Percentiles rank a stretch among this genome's conserved stretches.
Evolutionary conservation across 1,140 invertebrate genomes (phyloP).

Genomic region (Diprion similis): DNA sequence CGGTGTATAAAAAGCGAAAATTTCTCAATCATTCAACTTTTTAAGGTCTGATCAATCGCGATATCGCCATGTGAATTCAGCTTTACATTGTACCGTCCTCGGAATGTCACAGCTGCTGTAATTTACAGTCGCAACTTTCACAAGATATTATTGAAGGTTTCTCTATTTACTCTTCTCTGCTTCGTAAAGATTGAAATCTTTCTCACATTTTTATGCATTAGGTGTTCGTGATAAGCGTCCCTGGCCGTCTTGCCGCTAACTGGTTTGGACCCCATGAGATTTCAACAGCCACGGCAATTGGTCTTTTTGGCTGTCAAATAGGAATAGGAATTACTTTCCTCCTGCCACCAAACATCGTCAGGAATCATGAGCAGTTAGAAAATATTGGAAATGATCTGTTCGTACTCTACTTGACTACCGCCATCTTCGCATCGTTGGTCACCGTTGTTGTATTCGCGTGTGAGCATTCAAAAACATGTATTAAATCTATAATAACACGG

Average conservation of each 20-base stretch:
- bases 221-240: constrained; percentile 73
- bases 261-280: constrained; percentile 69
- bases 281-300: constrained; percentile 77
- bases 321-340: constrained; percentile 57
- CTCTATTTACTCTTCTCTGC: too few relatives aligned
- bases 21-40: too few relatives aligned
- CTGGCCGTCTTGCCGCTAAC: constrained; percentile 74
- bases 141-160: too few relatives aligned
- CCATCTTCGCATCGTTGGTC: constrained; percentile 62
- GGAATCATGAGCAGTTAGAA: constrained; percentile 52
- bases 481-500: too few relatives aligned
- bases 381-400: constrained; percentile 52
- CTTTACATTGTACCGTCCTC: too few relatives aligned
- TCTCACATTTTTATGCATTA: constrained; percentile 16
- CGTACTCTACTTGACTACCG: constrained; percentile 59
- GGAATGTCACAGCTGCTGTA: too few relatives aligned
- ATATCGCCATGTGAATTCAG: too few relatives aligned
- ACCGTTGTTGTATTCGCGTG: neutral
- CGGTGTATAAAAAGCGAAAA: too few relatives aligned
- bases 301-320: constrained; percentile 81
- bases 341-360: constrained; percentile 57
- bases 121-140: too few relatives aligned
- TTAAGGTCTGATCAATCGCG: too few relatives aligned
- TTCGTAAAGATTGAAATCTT: too few relatives aligned
- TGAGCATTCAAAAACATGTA: neutral